Evolutionary conservation across 2,113 vertebrate genomes (phyloP).

Genomic region (Phaethornis superciliosus): DNA sequence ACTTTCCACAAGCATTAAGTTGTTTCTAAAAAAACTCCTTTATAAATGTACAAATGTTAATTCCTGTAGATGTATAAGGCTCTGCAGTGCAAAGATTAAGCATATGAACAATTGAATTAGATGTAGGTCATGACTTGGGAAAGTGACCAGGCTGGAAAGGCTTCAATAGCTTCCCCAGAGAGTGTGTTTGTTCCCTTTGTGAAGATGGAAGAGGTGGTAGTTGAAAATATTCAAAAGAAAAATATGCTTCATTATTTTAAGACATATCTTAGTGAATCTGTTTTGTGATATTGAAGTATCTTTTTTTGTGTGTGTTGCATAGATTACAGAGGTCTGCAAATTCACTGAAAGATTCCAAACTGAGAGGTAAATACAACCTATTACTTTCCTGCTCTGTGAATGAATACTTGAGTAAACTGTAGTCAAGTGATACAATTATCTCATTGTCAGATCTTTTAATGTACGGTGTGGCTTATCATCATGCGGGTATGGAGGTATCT

Average conservation of each 20-base stretch:
- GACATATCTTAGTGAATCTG: background rate
- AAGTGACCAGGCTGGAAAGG: background rate
- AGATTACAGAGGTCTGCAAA: slow-evolving; percentile 88
- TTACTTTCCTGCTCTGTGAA: background rate
- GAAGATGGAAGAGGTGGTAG: background rate
- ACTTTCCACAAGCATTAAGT: background rate
- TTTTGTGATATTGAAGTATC: background rate
- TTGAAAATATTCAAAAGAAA: background rate
- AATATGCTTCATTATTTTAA: background rate
- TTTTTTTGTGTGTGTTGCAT: background rate
- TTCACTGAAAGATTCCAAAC: slow-evolving; percentile 87
- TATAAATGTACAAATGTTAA: background rate
- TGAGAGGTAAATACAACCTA: slow-evolving; percentile 84
- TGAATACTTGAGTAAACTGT: background rate
- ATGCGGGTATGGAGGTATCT: slow-evolving; percentile 90
- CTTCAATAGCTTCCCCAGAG: background rate
- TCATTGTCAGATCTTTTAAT: slow-evolving; percentile 82
- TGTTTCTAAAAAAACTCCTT: background rate
- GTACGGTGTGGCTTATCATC: slow-evolving; percentile 92
- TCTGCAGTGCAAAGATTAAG: background rate
- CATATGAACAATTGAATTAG: background rate
- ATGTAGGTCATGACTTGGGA: background rate
- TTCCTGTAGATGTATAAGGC: background rate
- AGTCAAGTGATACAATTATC: slow-evolving; percentile 21
- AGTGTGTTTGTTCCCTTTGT: background rate